Percentiles rank a stretch among this genome's conserved stretches.
These are phyloP conservation scores for Tympanoctomys barrerae DNA, from an alignment of 2,797 vertebrate species.

Conservation along the genomic window DNA sequence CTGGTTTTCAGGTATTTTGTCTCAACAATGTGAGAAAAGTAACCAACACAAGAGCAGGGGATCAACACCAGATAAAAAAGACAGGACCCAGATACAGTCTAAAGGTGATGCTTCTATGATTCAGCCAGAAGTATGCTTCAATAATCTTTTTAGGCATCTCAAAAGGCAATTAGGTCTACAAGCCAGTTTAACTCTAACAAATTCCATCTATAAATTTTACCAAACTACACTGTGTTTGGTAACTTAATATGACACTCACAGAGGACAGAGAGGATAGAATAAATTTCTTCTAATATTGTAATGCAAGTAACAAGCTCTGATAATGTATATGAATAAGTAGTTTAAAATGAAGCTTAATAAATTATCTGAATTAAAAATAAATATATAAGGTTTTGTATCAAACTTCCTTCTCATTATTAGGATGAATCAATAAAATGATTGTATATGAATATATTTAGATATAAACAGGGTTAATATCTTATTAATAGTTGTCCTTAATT, in stretches of 20 bases:
- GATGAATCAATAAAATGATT: slow-evolving; percentile 31
- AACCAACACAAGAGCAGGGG: not conserved
- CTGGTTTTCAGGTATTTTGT: too few species aligned
- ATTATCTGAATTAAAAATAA: not conserved
- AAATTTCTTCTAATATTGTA: not conserved
- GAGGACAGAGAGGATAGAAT: not conserved
- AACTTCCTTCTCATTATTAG: not conserved
- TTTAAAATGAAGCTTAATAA: not conserved
- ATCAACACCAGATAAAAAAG: not conserved
- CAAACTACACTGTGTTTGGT: not conserved
- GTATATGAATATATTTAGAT: not conserved
- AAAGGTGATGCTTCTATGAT: not conserved
- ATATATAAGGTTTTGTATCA: not conserved
- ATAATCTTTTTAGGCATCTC: not conserved
- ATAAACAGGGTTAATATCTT: not conserved
- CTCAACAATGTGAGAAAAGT: too few species aligned
- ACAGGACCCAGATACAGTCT: too few species aligned
- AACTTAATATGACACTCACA: not conserved
- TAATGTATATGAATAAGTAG: not conserved
- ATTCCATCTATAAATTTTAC: not conserved
- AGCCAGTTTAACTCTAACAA: not conserved
- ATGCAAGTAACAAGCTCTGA: not conserved
- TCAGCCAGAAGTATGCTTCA: not conserved
- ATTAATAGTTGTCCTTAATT: not conserved
- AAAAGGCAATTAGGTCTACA: not conserved